Evolutionary conservation across 2,888 invertebrate genomes (phyloP), one percentile per base, ranked within the genome.

Genomic region (Automeris io): DNA sequence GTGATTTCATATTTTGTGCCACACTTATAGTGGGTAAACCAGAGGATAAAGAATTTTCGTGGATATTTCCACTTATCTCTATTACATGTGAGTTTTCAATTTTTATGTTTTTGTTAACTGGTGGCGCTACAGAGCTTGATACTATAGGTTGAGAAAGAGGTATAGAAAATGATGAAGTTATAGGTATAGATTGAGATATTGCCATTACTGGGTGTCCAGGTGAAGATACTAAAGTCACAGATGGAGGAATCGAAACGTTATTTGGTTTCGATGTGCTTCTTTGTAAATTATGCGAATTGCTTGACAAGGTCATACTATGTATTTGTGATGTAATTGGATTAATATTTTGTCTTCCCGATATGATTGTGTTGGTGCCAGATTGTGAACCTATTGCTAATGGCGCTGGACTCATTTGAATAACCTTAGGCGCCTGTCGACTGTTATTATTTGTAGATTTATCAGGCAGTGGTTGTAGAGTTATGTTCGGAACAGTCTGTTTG

Each of bases 311-410:
- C 86, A 82, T 78, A 43, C 67, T 72, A 45, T 82, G 83, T 51
- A 87, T 82, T 48, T 87, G 87, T 18, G 87, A 82, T 35, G 87
- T 87, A 33, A 86, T 82, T 2, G 87, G 87, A 56, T 81, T 85
- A n/a, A 87, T 61, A 45, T 60, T 79, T 35, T 76, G 77, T 46
- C 85, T 71, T 35, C 78, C 79, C 23, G 70, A 65, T 51, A 81
- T 71, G 21, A 78, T 68, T 36, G 70, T 61, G 12, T 54, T 65
- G n/a, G 68, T 52, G n/a, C 65, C 67, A 2, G 70, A 45, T 48
- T 82, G 83, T 21, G 81, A 67, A 9, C 71, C 70, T 18, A 80
- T 48, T 8, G 71, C 49, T 16, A 82, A 52, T 18, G 69, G 64
- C 5, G 69, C 48, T 21, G 75, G 62, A 43, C 69, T 72, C 85